Evolutionary conservation across 2,113 vertebrate species (phyloP).

Genomic region (Fukomys damarensis): DNA sequence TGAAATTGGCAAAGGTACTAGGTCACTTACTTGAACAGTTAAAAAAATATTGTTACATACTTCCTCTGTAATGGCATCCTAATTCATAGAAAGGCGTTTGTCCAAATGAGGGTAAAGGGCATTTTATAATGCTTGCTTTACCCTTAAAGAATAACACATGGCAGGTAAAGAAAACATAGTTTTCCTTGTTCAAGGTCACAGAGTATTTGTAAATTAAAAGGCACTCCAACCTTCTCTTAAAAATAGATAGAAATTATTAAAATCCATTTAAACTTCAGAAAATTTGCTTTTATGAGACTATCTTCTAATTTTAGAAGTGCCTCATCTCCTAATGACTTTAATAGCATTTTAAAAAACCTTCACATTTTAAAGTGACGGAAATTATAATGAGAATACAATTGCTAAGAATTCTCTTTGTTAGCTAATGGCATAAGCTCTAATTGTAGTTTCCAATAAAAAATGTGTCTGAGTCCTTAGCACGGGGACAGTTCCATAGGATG

Average conservation of each 20-base stretch:
- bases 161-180: background rate
- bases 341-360: slow-evolving; percentile 4
- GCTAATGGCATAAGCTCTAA: background rate
- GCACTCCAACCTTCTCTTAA: slow-evolving; percentile 24
- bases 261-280: slow-evolving; percentile 62
- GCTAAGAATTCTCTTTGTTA: slow-evolving; percentile 40
- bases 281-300: slow-evolving; percentile 53
- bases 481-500: background rate
- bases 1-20: slow-evolving; percentile 30
- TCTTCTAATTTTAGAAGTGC: slow-evolving; percentile 68
- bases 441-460: slow-evolving; percentile 43
- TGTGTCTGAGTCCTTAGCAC: background rate
- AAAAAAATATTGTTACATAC: background rate
- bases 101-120: slow-evolving; percentile 29
- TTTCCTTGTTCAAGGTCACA: slow-evolving; percentile 50
- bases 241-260: slow-evolving; percentile 47
- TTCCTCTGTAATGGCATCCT: background rate
- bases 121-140: background rate
- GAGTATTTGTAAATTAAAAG: background rate
- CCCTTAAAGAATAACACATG: background rate
- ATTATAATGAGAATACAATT: background rate
- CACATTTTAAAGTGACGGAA: slow-evolving; percentile 33
- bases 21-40: slow-evolving; percentile 6
- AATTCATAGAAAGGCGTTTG: slow-evolving; percentile 42
- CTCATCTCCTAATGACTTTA: slow-evolving; percentile 50